Conservation (phyloP, 2,113 vertebrate genomes). For the Oncorhynchus keta region DNA sequence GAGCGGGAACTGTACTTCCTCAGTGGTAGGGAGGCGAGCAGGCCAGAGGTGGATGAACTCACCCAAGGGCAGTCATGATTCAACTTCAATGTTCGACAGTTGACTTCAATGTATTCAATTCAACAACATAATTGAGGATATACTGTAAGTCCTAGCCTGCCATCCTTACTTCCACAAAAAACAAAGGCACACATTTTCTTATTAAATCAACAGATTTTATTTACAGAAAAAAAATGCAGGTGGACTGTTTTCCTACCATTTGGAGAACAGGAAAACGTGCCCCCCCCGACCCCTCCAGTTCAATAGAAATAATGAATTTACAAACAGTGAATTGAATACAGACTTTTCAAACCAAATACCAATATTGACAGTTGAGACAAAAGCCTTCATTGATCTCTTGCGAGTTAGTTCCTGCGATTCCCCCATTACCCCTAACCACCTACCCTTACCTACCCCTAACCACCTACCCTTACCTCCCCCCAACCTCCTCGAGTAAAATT, state of each 20-base stretch:
- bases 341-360: conserved; percentile 57
- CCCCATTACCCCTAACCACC: conserved; percentile 6
- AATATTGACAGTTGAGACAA: conserved; percentile 44
- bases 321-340: conserved; percentile 67
- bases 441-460: conserved; percentile 2
- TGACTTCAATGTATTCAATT: no score
- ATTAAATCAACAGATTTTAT: conserved; percentile 82
- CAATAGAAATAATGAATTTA: conserved; percentile 71
- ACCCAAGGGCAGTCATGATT: no score
- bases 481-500: background rate
- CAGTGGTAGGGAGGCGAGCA: no score
- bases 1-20: no score
- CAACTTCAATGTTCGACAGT: no score
- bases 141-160: background rate
- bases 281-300: conserved; percentile 40
- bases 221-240: conserved; percentile 78
- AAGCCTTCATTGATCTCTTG: conserved; percentile 43
- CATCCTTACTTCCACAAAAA: background rate
- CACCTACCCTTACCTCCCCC: background rate
- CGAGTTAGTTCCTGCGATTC: conserved; percentile 37
- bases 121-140: background rate
- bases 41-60: no score
- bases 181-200: conserved; percentile 41
- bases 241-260: conserved; percentile 68
- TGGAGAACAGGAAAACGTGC: conserved; percentile 59